Percentiles rank a stretch among this genome's conserved stretches.
phyloP scores from a whole-genome alignment of 2,113 vertebrate genomes.

The Phalacrocorax aristotelis region DNA sequence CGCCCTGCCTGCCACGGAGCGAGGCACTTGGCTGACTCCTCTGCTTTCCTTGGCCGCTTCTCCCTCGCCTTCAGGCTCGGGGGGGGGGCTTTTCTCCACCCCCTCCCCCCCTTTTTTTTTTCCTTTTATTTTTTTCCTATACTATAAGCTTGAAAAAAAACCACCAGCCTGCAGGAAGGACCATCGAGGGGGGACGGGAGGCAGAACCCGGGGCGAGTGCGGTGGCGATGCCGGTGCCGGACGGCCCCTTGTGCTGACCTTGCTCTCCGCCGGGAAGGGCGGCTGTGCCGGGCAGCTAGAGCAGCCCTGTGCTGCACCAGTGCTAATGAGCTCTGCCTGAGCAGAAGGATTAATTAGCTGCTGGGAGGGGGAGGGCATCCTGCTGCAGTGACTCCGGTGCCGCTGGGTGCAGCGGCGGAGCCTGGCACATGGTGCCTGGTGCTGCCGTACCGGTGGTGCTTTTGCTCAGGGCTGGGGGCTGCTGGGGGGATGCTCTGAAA shows the following conservation, averaged over 20 bases:
- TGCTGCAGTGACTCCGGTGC: not conserved
- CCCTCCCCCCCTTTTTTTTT: no score
- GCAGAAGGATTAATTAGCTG: slow-evolving; percentile 64
- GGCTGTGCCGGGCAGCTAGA: not conserved
- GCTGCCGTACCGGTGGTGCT: not conserved
- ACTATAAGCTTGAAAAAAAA: not conserved
- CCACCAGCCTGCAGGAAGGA: not conserved
- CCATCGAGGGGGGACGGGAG: fast-evolving
- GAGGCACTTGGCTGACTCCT: slow-evolving; percentile 60
- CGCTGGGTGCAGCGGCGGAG: not conserved
- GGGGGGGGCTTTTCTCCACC: not conserved
- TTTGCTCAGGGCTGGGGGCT: not conserved
- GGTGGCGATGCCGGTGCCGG: not conserved
- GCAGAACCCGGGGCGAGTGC: fast-evolving
- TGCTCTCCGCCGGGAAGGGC: not conserved
- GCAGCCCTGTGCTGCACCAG: not conserved
- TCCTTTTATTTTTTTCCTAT: not conserved
- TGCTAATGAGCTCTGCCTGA: slow-evolving; percentile 55
- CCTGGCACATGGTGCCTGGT: not conserved
- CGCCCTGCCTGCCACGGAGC: slow-evolving; percentile 45
- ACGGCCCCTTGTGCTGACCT: not conserved
- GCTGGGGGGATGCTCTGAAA: not conserved
- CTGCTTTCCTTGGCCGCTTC: slow-evolving; percentile 60
- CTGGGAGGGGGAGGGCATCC: not conserved
- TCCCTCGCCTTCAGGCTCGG: not conserved